Percentiles rank a stretch among this genome's conserved stretches.
Conservation (phyloP, 2,113 vertebrate genomes). For the Anas platyrhynchos region DNA sequence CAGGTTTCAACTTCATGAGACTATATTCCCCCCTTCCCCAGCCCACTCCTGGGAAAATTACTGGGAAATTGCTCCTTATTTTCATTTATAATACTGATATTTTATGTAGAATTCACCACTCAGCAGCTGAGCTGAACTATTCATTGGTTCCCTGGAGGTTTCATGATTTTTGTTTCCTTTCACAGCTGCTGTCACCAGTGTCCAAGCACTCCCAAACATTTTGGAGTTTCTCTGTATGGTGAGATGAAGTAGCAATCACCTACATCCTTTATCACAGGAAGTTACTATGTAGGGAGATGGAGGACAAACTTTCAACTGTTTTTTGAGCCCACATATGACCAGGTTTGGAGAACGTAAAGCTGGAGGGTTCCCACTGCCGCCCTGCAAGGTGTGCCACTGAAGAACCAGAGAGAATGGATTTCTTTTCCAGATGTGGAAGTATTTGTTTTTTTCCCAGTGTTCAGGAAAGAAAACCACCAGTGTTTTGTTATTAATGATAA, state of each 20-base stretch:
- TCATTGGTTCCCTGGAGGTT: not conserved
- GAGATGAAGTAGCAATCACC: not conserved
- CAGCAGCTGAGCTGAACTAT: not conserved
- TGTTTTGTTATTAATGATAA: not conserved
- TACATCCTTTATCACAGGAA: not conserved
- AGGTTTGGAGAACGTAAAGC: not conserved
- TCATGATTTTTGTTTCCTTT: not conserved
- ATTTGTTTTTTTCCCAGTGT: not conserved
- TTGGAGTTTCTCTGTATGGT: not conserved
- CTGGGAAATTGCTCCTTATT: not conserved
- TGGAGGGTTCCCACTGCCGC: not conserved
- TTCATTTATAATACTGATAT: not conserved
- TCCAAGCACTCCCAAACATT: not conserved
- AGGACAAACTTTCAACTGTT: not conserved
- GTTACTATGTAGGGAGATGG: not conserved
- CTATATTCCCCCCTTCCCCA: not conserved
- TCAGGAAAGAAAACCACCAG: not conserved
- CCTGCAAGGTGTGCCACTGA: not conserved
- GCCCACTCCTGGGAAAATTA: not conserved
- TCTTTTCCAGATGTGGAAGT: not conserved
- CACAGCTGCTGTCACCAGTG: fast-evolving
- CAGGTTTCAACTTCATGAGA: not conserved
- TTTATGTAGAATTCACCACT: not conserved
- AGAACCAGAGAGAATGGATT: not conserved
- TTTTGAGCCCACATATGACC: not conserved